A percentile compares a stretch with the other conserved stretches of the same genome.
phyloP scores from a whole-genome alignment of 2,888 invertebrate genomes.

The Scaptomyza cyrtandrae region DNA sequence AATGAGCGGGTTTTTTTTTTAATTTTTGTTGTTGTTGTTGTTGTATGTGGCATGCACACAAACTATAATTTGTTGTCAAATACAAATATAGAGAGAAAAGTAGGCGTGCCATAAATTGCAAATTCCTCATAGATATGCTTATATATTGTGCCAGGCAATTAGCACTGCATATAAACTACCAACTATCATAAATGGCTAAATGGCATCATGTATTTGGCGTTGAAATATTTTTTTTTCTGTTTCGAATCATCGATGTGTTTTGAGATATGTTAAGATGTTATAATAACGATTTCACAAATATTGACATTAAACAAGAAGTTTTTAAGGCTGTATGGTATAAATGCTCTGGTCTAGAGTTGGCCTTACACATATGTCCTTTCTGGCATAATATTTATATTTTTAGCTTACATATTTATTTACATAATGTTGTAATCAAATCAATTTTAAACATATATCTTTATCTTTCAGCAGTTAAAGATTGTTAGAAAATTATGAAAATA shows the following conservation, averaged over 20 bases:
- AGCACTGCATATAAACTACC: slow-evolving; percentile 27
- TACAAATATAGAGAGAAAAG: slow-evolving; percentile 40
- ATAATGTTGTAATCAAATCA: no score
- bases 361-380: no score
- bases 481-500: no score
- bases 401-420: no score
- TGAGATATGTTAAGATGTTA: not conserved
- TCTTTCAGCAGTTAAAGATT: no score
- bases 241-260: not conserved
- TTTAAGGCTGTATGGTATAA: not conserved
- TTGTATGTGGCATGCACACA: slow-evolving; percentile 47
- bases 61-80: slow-evolving; percentile 51
- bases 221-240: not conserved
- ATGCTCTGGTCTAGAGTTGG: no score
- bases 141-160: slow-evolving; percentile 42
- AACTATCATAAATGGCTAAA: slow-evolving; percentile 26
- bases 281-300: not conserved
- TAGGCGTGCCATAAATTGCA: slow-evolving; percentile 57
- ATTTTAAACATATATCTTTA: no score
- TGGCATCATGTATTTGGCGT: slow-evolving; percentile 22
- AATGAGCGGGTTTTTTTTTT: slow-evolving; percentile 60
- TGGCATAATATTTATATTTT: no score
- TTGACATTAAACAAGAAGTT: not conserved
- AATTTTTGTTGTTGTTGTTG: not conserved
- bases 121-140: slow-evolving; percentile 38